A percentile compares a stretch with the other conserved stretches of the same genome.
These are phyloP conservation scores for Caerostris darwini DNA, from an alignment of 1,140 invertebrate genomes.

Conservation along the genomic window DNA sequence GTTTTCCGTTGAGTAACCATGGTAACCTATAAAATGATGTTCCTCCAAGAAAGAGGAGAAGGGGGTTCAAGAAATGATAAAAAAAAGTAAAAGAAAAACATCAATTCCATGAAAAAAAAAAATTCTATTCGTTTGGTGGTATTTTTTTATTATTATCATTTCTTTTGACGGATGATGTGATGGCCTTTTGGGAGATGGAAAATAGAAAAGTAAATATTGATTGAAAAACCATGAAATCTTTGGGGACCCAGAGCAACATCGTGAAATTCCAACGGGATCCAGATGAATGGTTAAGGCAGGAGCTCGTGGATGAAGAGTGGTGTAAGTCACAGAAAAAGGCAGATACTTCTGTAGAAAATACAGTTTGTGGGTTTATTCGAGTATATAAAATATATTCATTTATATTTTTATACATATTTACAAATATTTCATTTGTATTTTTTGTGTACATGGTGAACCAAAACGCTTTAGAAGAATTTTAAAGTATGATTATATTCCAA, in stretches of 20 bases:
- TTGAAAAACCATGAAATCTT: constrained; percentile 73
- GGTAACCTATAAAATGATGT: constrained; percentile 58
- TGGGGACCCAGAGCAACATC: constrained; percentile 60
- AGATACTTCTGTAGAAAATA: too few species aligned
- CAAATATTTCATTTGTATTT: too few species aligned
- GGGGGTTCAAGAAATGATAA: constrained; percentile 35
- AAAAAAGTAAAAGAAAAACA: background rate
- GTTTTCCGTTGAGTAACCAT: constrained; percentile 53
- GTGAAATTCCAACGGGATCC: constrained; percentile 71
- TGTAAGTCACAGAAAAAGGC: background rate
- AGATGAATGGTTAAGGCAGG: constrained; percentile 29
- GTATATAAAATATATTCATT: too few species aligned
- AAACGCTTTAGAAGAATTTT: too few species aligned
- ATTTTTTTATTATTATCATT: constrained; percentile 53
- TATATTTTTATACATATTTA: too few species aligned
- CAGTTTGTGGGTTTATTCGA: too few species aligned
- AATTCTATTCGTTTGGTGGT: constrained; percentile 40
- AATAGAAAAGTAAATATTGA: constrained; percentile 77
- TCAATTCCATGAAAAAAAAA: constrained; percentile 9
- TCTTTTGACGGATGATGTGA: constrained; percentile 71
- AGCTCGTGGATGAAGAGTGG: background rate
- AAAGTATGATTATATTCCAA: too few species aligned
- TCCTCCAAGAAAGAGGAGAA: constrained; percentile 6
- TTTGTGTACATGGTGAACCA: too few species aligned
- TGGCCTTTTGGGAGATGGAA: constrained; percentile 72